Conservation (phyloP, 2,888 invertebrate species). For the Hirtodrosophila confusa region DNA sequence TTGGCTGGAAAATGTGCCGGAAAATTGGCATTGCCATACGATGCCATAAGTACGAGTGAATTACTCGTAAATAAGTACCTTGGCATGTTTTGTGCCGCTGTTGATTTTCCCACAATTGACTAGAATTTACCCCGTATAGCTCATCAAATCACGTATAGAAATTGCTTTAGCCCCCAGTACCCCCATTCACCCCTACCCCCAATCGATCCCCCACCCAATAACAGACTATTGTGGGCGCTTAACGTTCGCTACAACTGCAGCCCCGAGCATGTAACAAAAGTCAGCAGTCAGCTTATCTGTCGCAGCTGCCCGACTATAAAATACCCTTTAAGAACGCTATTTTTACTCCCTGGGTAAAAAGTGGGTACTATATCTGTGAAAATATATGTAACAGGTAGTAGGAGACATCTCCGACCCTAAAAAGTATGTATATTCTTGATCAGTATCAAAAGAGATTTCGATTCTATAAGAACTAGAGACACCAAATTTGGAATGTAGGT, state of each 20-base stretch:
- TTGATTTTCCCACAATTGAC: constrained; percentile 43
- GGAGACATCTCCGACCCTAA: too few species aligned
- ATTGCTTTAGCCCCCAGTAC: constrained; percentile 19
- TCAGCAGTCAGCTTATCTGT: constrained; percentile 5
- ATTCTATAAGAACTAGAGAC: too few species aligned
- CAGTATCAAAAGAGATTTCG: too few species aligned
- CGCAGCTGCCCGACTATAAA: background rate
- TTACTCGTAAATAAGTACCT: constrained; percentile 31
- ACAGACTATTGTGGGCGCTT: constrained; percentile 27
- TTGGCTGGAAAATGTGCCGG: constrained; percentile 46
- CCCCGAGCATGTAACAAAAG: constrained; percentile 14
- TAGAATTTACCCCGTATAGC: constrained; percentile 10
- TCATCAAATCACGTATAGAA: constrained; percentile 46
- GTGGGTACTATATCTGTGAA: too few species aligned
- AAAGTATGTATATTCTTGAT: too few species aligned
- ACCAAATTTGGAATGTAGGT: too few species aligned
- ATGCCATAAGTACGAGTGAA: constrained; percentile 23
- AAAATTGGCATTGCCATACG: constrained; percentile 45
- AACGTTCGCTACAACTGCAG: constrained; percentile 6
- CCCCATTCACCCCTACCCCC: background rate
- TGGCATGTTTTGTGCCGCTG: constrained; percentile 33
- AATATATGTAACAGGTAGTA: too few species aligned
- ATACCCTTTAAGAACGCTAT: constrained; percentile 1
- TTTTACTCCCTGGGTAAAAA: too few species aligned
- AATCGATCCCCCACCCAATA: background rate